phyloP scores from a whole-genome alignment of 2,797 vertebrate genomes.

The Malurus leucopterus region DNA sequence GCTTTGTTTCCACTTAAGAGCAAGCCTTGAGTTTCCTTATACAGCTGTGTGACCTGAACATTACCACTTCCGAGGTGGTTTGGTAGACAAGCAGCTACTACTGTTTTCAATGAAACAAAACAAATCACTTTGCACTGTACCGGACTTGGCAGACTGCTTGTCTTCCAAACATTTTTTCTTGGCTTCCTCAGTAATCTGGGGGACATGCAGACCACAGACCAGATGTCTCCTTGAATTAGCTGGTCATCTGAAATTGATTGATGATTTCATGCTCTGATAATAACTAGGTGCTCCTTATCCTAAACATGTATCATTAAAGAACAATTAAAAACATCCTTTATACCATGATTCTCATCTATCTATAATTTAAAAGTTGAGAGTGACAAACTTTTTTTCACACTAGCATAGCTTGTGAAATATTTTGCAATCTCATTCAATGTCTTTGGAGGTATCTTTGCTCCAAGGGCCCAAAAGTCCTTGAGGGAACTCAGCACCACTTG shows the following conservation, averaged over 20 bases:
- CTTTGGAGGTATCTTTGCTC: background rate
- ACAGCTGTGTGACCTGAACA: background rate
- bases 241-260: background rate
- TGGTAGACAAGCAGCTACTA: background rate
- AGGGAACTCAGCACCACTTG: background rate
- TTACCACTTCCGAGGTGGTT: background rate
- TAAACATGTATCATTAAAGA: background rate
- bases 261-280: background rate
- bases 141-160: background rate
- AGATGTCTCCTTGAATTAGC: background rate
- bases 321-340: background rate
- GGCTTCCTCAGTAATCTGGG: background rate
- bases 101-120: background rate
- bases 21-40: background rate
- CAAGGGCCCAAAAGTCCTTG: background rate
- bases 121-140: background rate
- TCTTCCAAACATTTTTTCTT: background rate
- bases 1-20: background rate
- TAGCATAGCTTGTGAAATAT: background rate
- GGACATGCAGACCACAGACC: background rate
- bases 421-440: background rate
- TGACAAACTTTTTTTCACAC: background rate
- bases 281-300: background rate
- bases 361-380: background rate
- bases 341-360: background rate